A percentile compares a stretch with the other conserved stretches of the same genome.
These are phyloP conservation scores for Paedocypris micromegethes DNA, from an alignment of 2,797 vertebrate genomes.

Conservation along the genomic window DNA sequence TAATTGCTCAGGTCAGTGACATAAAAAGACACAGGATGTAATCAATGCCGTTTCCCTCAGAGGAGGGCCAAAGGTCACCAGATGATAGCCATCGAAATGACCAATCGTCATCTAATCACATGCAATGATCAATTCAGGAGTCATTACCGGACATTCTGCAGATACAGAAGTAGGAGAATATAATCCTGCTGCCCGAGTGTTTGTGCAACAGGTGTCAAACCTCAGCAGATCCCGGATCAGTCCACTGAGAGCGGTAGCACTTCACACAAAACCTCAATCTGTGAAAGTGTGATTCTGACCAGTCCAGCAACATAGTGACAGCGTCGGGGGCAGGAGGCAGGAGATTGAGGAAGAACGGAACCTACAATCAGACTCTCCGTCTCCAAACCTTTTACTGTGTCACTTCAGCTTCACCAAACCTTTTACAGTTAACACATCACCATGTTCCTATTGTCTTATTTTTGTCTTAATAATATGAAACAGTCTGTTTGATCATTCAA, in stretches of 20 bases:
- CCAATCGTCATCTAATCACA: too few relatives aligned
- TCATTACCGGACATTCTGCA: too few relatives aligned
- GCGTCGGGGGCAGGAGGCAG: background rate
- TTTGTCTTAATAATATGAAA: too few relatives aligned
- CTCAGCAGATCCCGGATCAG: background rate
- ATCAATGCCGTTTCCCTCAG: conserved; percentile 6
- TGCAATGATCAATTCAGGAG: background rate
- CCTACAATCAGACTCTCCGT: background rate
- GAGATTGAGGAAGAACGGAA: background rate
- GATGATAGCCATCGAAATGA: background rate
- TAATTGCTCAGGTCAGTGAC: conserved; percentile 13
- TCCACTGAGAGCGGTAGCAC: background rate
- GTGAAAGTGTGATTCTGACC: conserved; percentile 30
- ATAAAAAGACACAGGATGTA: background rate
- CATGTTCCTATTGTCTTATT: too few relatives aligned
- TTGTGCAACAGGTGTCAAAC: conserved; percentile 26
- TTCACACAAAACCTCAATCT: conserved; percentile 3
- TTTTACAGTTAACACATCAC: too few relatives aligned
- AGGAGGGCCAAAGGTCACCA: background rate
- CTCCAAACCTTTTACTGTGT: too few relatives aligned
- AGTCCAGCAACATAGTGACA: conserved; percentile 32
- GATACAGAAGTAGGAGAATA: too few relatives aligned
- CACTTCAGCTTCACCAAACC: too few relatives aligned
- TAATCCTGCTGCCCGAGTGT: background rate
- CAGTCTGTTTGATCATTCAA: too few relatives aligned